Percentiles rank a stretch among this genome's conserved stretches.
phyloP scores from a whole-genome alignment of 1,140 invertebrate species.

The Drosophila kepulauana region DNA sequence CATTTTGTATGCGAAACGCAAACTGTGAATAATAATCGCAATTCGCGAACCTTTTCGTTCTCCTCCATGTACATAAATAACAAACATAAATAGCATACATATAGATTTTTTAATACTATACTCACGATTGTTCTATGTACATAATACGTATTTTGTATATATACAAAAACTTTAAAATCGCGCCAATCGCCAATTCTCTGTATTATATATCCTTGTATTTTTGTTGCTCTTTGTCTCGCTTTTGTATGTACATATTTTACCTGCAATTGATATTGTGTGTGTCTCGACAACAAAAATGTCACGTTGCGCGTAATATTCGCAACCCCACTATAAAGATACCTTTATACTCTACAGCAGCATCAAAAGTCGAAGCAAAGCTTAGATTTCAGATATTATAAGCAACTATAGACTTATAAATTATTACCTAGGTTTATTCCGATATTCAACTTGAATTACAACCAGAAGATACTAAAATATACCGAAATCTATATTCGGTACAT shows the following conservation, averaged over 20 bases:
- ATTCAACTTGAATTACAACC: no score
- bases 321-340: not conserved
- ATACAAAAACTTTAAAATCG: not conserved
- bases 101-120: not conserved
- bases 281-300: not conserved
- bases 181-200: not conserved
- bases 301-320: not conserved
- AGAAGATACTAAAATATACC: no score
- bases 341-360: not conserved
- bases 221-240: not conserved
- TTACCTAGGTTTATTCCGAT: no score
- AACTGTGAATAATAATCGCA: slow-evolving; percentile 33
- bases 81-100: not conserved
- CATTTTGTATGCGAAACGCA: slow-evolving; percentile 41
- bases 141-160: not conserved
- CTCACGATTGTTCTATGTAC: not conserved
- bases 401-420: no score
- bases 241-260: not conserved
- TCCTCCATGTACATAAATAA: slow-evolving; percentile 10
- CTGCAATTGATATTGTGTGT: not conserved
- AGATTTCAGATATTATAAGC: no score
- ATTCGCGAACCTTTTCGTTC: not conserved
- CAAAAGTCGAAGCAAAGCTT: not conserved
- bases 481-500: no score
- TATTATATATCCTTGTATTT: slow-evolving; percentile 1